A percentile compares a stretch with the other conserved stretches of the same genome.
These are phyloP conservation scores for Lithobates sylvaticus DNA, from an alignment of 2,797 vertebrate genomes.

Conservation along the genomic window DNA sequence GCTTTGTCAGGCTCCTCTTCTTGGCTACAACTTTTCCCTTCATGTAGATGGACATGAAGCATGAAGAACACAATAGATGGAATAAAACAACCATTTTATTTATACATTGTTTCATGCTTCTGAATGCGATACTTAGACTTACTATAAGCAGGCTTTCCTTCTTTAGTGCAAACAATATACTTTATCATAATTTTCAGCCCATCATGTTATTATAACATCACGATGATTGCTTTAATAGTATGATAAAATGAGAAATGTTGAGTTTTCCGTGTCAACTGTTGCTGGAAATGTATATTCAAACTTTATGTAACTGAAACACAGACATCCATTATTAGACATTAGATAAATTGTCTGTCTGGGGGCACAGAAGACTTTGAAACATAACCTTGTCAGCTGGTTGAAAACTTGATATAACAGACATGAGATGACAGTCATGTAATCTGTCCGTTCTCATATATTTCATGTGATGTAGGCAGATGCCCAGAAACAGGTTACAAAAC, in stretches of 20 bases:
- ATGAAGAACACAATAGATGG: background rate
- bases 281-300: background rate
- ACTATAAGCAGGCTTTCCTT: background rate
- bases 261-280: background rate
- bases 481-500: too few relatives aligned
- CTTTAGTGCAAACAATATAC: too few relatives aligned
- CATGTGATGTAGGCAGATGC: background rate
- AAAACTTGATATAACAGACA: background rate
- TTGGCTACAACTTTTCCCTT: conserved; percentile 10
- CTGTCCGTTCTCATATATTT: too few relatives aligned
- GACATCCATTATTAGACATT: background rate
- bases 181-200: too few relatives aligned
- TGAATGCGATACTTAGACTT: background rate
- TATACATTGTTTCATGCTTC: background rate
- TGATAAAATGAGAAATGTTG: too few relatives aligned
- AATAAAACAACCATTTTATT: background rate
- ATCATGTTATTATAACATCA: too few relatives aligned
- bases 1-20: conserved; percentile 10
- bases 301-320: background rate
- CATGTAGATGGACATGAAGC: background rate
- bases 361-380: too few relatives aligned
- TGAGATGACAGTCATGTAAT: too few relatives aligned
- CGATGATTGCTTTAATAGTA: too few relatives aligned
- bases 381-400: background rate
- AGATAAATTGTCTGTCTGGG: background rate